Evolutionary conservation across 2,797 vertebrate species (phyloP).

Genomic region (Lacerta viridis): DNA sequence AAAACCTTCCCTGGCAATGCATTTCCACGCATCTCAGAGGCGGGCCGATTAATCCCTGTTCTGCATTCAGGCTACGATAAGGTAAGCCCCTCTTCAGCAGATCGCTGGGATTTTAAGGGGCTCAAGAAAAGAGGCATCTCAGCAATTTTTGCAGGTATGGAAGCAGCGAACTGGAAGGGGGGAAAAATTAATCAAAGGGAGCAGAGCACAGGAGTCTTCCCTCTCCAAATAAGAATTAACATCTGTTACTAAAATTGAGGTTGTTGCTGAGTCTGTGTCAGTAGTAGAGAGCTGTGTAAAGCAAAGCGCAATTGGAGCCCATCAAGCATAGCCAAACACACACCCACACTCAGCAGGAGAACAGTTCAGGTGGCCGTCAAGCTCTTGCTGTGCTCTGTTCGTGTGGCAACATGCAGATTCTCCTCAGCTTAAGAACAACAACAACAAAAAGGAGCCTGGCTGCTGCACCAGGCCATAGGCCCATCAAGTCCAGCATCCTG

Average conservation of each 20-base stretch:
- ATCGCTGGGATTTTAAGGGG: not conserved
- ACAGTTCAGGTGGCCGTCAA: not conserved
- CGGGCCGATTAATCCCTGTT: rapidly evolving
- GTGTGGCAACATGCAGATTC: not conserved
- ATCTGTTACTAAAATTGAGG: not conserved
- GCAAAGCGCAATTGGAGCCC: not conserved
- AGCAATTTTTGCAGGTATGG: slow-evolving; percentile 34
- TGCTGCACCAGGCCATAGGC: too few species aligned
- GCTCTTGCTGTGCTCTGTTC: too few species aligned
- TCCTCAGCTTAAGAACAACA: not conserved
- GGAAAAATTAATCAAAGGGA: slow-evolving; percentile 38
- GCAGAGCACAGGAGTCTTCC: not conserved
- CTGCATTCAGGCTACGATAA: not conserved
- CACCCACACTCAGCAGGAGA: not conserved
- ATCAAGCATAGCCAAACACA: not conserved
- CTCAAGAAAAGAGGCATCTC: not conserved
- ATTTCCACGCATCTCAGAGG: rapidly evolving
- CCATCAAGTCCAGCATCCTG: too few species aligned
- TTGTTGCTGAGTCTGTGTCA: rapidly evolving
- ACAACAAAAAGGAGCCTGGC: too few species aligned
- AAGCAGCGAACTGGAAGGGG: slow-evolving; percentile 1
- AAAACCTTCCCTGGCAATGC: not conserved
- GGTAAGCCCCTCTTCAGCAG: rapidly evolving
- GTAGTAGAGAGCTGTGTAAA: not conserved
- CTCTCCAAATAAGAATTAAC: not conserved